Base-by-base conservation (phyloP, 2,113 vertebrate species). In the Spea multiplicata region DNA sequence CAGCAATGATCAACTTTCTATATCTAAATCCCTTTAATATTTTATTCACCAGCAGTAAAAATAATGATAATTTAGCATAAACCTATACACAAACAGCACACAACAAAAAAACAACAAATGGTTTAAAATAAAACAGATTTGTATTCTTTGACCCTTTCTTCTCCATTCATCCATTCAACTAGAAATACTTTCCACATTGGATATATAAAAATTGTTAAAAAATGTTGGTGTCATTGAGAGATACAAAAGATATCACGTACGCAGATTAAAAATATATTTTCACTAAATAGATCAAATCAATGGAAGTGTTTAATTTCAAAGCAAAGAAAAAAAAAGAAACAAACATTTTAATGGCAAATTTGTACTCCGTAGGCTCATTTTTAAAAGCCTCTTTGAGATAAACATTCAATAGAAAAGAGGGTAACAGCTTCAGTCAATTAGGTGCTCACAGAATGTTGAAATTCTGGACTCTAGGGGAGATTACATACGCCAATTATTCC, bases 21-120 rank as follows among this genome's bases (percentile, higher is more conserved):
- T 77, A 77, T 71, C 76, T 78, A 78, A 78, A 71, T 71, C 57
- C 59, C 59, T 71, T 78, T 71, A 78, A 78, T 78, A 78, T 78
- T 78, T 71, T 9, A 78, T 62, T 61, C 52, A 70, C 50, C 66
- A 52, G 62, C 57, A 52, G 66, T 71, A 77, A 70, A 77, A 77
- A 77, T 69, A 62, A 77, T 30, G 30, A 30, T 77, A 77, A 62
- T 61, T 77, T 71, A 61, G n/a, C 71, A 59, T 45, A 72, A 55
- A 53, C 52, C 44, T 30, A 72, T 55, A 72, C 13, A 44, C 74
- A 75, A 44, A 8, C 30, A 30, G 30, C 30, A 30, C 30, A 30
- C 30, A 30, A 30, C 30, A 30, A 30, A 12, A 12, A 59, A 12
- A 59, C 10, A 59, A 13, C 6, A 59, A 13, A 12, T 59, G 55